A percentile compares a stretch with the other conserved stretches of the same genome.
Conservation (phyloP, 2,113 vertebrate species). For the Callaeas wilsoni region DNA sequence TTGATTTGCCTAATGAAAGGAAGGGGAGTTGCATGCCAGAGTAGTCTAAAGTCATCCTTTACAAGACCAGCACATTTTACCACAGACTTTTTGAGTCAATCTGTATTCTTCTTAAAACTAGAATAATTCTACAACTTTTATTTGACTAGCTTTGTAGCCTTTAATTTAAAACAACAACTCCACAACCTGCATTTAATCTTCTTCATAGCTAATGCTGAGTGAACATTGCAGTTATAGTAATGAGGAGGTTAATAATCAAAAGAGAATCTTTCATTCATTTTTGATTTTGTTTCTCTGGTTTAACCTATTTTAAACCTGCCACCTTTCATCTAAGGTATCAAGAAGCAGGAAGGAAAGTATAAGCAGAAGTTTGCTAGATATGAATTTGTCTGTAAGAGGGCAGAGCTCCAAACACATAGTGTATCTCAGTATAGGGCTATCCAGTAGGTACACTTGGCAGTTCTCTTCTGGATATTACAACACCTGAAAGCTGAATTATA, state of each 20-base stretch:
- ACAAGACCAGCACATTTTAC: neutral
- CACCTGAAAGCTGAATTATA: neutral
- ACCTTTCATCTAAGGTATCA: neutral
- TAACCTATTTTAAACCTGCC: neutral
- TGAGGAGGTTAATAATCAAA: neutral
- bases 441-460: neutral
- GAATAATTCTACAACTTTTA: neutral
- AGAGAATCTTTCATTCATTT: neutral
- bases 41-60: neutral
- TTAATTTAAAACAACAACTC: neutral
- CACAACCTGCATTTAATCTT: neutral
- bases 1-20: neutral
- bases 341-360: neutral
- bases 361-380: neutral
- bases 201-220: neutral
- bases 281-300: neutral
- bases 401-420: neutral
- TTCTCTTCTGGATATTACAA: neutral
- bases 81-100: neutral
- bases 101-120: neutral
- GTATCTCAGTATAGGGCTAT: neutral
- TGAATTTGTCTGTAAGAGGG: neutral
- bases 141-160: neutral
- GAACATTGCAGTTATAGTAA: neutral
- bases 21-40: neutral